Evolutionary conservation across 2,113 vertebrate genomes (phyloP), one percentile per base, ranked within the genome.

Genomic region (Leptodactylus fuscus): DNA sequence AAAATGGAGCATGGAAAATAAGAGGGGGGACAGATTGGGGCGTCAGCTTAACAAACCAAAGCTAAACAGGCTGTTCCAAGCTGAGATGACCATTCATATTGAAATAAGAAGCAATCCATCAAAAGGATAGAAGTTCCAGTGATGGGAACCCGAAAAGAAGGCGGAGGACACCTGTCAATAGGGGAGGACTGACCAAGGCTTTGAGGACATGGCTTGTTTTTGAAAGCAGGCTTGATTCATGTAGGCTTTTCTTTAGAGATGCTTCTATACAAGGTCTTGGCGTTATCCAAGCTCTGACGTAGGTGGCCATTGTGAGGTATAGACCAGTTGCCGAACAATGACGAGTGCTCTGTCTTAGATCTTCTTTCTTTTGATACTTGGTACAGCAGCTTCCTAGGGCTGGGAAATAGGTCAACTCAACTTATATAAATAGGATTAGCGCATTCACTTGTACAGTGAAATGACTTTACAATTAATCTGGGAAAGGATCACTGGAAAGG

Each of bases 41-140:
- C 24, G 88, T 89, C 86, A 92, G 92, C 91, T 96, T 97, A 95
- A 94, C 93, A 92, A 93, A 91, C 87, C 81, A 41, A 1, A 0
- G 60, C 88, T 93, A 91, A 90, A 83, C 90, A 93, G 90, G 88
- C 89, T 22, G 83, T 62, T 71, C 34, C 36, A 71, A 80, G 75
- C 62, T 60, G 65, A 89, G 85, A 82, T 79, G 75, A 83, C 87
- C 91, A 94, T 96, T 96, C 94, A 95, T 94, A 95, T 95, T 96
- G 93, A 95, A 96, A 94, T 94, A 88, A 90, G 90, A 90, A 13
- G 87, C 92, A 90, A 95, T 95, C 93, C 90, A 95, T 96, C 94
- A 92, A 24, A 85, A 87, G 67, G 13, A 87, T 90, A 91, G 90
- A 91, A 92, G 89, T 89, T 88, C 91, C 87, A 92, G 94, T 95